Conservation (phyloP, 2,113 vertebrate genomes). For the Anhinga rufa region DNA sequence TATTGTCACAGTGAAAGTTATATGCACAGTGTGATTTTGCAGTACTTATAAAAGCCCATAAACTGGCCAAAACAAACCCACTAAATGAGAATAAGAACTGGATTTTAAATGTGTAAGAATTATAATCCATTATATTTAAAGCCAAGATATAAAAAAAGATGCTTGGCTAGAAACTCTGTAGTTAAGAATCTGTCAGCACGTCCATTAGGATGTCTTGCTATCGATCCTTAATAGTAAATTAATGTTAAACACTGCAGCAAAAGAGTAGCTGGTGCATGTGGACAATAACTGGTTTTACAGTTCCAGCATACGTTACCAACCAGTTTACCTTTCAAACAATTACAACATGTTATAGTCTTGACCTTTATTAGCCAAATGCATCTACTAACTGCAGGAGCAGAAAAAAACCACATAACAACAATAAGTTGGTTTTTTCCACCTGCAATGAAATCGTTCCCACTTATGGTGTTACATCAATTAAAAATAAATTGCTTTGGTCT, state of each 20-base stretch:
- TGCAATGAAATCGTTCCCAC: neutral
- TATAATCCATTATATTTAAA: conserved; percentile 2
- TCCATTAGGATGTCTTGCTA: conserved; percentile 8
- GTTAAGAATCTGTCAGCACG: conserved; percentile 2
- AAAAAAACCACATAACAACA: neutral
- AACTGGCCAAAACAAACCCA: conserved; percentile 10
- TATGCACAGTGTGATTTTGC: neutral
- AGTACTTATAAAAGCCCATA: neutral
- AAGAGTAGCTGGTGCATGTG: neutral
- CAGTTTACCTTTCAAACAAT: neutral
- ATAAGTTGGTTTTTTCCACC: neutral
- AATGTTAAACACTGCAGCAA: neutral
- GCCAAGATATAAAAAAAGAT: neutral
- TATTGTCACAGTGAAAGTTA: conserved; percentile 4
- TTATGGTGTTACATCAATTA: neutral
- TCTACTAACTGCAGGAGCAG: neutral
- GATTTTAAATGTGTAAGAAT: neutral
- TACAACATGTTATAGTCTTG: neutral
- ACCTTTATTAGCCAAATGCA: neutral
- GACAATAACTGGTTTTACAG: neutral
- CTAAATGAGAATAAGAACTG: conserved; percentile 13
- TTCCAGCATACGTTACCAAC: neutral
- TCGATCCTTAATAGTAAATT: neutral
- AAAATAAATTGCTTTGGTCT: neutral
- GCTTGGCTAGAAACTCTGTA: neutral